These are phyloP conservation scores for Parelbella ahira DNA, from an alignment of 2,888 invertebrate genomes.

Conservation along the genomic window DNA sequence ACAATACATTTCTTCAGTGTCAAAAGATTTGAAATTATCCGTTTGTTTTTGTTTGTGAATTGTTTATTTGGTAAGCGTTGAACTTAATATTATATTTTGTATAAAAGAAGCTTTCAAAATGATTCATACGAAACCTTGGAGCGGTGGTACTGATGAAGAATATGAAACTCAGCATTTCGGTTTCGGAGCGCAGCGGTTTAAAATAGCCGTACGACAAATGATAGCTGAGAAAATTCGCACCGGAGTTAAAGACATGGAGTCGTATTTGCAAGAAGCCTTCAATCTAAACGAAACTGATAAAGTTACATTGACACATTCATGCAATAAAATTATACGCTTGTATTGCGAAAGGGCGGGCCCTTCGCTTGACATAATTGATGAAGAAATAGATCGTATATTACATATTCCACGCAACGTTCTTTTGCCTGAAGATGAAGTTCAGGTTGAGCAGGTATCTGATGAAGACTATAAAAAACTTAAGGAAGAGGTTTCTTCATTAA, in stretches of 20 bases:
- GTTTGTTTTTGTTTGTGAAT: no score
- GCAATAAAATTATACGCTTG: conserved; percentile 58
- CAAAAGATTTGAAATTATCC: no score
- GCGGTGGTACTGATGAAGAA: conserved; percentile 68
- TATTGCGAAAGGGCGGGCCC: conserved; percentile 63
- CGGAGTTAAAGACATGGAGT: conserved; percentile 64
- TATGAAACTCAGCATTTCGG: conserved; percentile 74
- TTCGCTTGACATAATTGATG: conserved; percentile 55
- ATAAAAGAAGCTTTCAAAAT: no score
- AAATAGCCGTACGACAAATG: conserved; percentile 70
- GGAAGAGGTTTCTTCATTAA: conserved; percentile 53
- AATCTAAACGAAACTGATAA: conserved; percentile 65
- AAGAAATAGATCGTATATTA: conserved; percentile 60
- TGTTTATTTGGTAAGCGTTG: no score
- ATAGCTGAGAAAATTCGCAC: conserved; percentile 65
- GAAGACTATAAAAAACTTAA: conserved; percentile 56
- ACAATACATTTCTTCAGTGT: no score
- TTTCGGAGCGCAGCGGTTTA: conserved; percentile 66
- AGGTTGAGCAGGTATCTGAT: conserved; percentile 53
- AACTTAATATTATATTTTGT: no score
- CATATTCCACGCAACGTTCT: conserved; percentile 62
- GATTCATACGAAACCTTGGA: conserved; percentile 59
- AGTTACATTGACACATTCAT: conserved; percentile 52
- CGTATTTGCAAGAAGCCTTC: conserved; percentile 53
- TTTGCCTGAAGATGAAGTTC: conserved; percentile 65